A percentile compares a stretch with the other conserved stretches of the same genome.
phyloP scores from a whole-genome alignment of 2,797 vertebrate genomes.

The Peromyscus attwateri region DNA sequence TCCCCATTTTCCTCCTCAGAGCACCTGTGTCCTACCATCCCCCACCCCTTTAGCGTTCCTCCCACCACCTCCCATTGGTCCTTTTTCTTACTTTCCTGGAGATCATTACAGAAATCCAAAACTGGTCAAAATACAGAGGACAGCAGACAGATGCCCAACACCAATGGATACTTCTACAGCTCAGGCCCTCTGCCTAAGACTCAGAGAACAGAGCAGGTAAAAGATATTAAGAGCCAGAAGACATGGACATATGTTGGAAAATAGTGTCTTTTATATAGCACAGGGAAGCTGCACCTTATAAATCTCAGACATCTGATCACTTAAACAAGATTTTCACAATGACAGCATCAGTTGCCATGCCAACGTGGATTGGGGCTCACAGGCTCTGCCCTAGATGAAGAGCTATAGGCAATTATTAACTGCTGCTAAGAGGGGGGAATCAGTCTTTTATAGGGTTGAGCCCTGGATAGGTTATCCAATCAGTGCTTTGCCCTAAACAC shows the following conservation, averaged over 20 bases:
- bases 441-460: background rate
- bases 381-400: background rate
- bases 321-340: background rate
- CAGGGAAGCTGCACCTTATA: background rate
- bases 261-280: background rate
- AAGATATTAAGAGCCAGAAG: background rate
- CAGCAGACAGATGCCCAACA: background rate
- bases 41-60: background rate
- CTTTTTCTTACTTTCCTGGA: background rate
- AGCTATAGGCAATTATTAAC: background rate
- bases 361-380: background rate
- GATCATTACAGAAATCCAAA: background rate
- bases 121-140: background rate
- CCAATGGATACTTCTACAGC: too few relatives aligned
- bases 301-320: background rate
- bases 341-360: background rate
- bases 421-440: background rate
- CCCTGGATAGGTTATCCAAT: background rate
- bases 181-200: background rate
- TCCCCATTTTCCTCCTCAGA: background rate
- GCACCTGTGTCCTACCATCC: too few relatives aligned
- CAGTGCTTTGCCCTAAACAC: background rate
- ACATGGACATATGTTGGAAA: too few relatives aligned
- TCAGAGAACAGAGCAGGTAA: background rate
- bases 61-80: background rate